Evolutionary conservation across 2,888 invertebrate species (phyloP), one percentile per base, ranked within the genome.

Genomic region (Brenthis hecate): DNA sequence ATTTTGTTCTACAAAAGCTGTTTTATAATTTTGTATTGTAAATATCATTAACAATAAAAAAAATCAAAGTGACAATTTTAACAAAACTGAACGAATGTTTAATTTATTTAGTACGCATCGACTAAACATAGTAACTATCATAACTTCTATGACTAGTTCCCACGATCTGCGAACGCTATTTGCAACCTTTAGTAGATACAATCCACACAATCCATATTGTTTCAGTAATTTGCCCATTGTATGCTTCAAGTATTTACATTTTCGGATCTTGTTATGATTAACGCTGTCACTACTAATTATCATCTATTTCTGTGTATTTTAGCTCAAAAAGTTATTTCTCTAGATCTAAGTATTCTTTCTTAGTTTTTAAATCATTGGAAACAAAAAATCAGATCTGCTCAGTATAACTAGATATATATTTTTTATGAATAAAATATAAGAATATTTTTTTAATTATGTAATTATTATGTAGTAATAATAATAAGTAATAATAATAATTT

Each of bases 161-260:
- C 92, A 92, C 92, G 92, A 82, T 89, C 6, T 83, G 81, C 82
- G 80, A 83, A 85, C 87, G 89, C 87, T 86, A 88, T 88, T 84
- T 86, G 83, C 82, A 85, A 82, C 84, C 82, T 85, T 82, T 85
- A 85, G 86, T 87, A 88, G 85, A 86, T 86, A 81, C 82, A 84
- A 65, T 58, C 53, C 84, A 71, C 85, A 88, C 85, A 89, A 89
- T 86, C 90, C 88, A 86, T 90, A 91, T 92, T 92, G 92, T 92
- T 91, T 87, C 88, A 87, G 85, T 86, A 88, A 89, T 91, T 91
- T 86, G 85, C 85, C 91, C 89, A 92, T 92, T 92, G 92, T 92
- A 81, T 78, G 85, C 83, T 78, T 72, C 81, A 78, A 82, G 81
- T 91, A 92, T 91, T 90, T 89, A 89, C 87, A 86, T 85, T 87